Conservation (phyloP, 2,797 vertebrate species). For the Enteromius trimaculatus region DNA sequence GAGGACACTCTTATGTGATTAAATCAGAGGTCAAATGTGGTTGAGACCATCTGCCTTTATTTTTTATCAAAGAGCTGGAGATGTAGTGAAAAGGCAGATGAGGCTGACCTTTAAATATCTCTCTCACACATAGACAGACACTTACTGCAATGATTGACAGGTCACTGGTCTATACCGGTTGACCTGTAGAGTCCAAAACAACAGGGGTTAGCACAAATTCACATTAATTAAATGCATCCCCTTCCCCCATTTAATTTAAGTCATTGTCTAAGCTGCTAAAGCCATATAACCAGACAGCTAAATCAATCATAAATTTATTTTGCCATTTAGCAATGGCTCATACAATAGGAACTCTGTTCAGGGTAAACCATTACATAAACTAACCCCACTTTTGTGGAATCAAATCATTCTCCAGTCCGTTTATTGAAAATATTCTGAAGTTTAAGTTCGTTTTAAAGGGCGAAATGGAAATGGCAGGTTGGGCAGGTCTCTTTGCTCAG, state of each 20-base stretch:
- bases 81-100: conserved; percentile 68
- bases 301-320: conserved; percentile 62
- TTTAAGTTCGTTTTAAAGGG: background rate
- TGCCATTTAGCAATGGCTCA: conserved; percentile 33
- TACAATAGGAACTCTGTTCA: conserved; percentile 44
- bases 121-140: background rate
- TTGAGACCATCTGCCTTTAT: conserved; percentile 43
- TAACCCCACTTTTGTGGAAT: conserved; percentile 9
- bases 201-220: conserved; percentile 64
- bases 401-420: background rate
- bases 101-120: conserved; percentile 44
- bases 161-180: conserved; percentile 34
- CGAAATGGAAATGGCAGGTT: background rate
- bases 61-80: conserved; percentile 33
- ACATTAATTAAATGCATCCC: conserved; percentile 68
- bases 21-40: conserved; percentile 60
- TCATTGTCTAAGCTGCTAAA: conserved; percentile 51
- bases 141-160: conserved; percentile 28
- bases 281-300: conserved; percentile 56
- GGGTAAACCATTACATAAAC: conserved; percentile 20
- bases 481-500: conserved; percentile 13
- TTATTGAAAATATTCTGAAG: background rate
- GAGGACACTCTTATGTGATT: conserved; percentile 73
- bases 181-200: conserved; percentile 49
- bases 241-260: conserved; percentile 34